Evolutionary conservation across 2,888 invertebrate genomes (phyloP).

Genomic region (Calliphora vomitoria): DNA sequence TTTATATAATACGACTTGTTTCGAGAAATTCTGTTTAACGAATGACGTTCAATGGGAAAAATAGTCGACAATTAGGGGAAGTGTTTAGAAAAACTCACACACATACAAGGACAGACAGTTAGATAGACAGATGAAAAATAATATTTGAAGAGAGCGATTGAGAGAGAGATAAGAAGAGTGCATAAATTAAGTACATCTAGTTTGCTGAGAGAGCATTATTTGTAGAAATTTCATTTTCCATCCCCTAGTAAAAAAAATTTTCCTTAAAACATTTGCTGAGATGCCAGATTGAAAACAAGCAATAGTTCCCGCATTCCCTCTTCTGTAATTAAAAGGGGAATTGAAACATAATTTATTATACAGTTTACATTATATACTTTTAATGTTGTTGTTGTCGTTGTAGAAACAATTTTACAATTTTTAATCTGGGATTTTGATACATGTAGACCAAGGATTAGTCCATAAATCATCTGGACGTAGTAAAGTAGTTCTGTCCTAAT

Average conservation of each 20-base stretch:
- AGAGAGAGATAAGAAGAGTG: background rate
- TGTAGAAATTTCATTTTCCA: slow-evolving; percentile 1
- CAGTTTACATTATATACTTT: no score
- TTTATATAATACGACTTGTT: slow-evolving; percentile 43
- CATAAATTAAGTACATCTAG: background rate
- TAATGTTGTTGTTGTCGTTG: no score
- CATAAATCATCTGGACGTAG: no score
- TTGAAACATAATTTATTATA: background rate
- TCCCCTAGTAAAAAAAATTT: background rate
- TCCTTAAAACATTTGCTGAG: background rate
- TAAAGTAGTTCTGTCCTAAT: no score
- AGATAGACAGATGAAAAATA: background rate
- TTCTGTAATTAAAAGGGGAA: background rate
- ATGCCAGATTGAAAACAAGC: background rate
- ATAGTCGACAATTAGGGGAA: slow-evolving; percentile 37
- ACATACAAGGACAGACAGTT: background rate
- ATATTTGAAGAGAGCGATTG: background rate
- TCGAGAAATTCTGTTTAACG: slow-evolving; percentile 49
- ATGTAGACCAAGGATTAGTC: no score
- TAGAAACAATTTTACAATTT: no score
- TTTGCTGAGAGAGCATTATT: background rate
- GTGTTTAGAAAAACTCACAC: slow-evolving; percentile 28
- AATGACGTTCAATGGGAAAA: slow-evolving; percentile 55
- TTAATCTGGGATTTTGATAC: no score
- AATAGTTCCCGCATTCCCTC: background rate